Percentiles rank a stretch among this genome's conserved stretches.
Conservation (phyloP, 2,797 vertebrate species). For the Spheniscus humboldti region DNA sequence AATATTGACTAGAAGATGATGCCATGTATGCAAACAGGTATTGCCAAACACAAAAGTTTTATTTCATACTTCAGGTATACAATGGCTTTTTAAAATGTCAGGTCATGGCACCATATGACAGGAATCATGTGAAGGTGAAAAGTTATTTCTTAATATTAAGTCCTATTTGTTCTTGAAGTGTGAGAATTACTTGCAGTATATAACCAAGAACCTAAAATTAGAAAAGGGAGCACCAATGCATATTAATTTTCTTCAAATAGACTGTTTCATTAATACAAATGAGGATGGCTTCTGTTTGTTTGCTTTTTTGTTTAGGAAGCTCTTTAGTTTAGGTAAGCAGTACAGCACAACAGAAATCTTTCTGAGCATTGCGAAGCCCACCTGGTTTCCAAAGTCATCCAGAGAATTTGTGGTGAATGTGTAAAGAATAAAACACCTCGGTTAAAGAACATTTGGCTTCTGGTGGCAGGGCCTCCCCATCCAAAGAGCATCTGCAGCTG, state of each 20-base stretch:
- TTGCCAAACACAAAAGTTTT: not conserved
- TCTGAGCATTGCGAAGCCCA: not conserved
- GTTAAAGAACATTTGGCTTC: not conserved
- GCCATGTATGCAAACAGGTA: not conserved
- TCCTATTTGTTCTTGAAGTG: not conserved
- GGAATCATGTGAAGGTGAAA: not conserved
- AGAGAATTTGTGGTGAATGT: not conserved
- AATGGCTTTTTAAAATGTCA: not conserved
- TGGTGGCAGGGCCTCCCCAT: not conserved
- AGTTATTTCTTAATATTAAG: not conserved
- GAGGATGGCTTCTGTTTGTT: not conserved
- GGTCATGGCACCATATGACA: accelerated
- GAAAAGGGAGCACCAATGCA: not conserved
- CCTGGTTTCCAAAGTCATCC: not conserved
- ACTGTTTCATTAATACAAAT: not conserved
- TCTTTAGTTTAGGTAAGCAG: not conserved
- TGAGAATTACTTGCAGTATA: not conserved
- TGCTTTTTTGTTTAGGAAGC: not conserved
- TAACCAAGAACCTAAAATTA: not conserved
- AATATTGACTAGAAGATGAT: not conserved
- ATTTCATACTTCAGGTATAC: not conserved
- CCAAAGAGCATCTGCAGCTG: not conserved
- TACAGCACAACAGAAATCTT: not conserved
- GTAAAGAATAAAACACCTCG: not conserved
- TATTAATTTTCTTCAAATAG: not conserved